Evolutionary conservation across 2,113 vertebrate species (phyloP).

Genomic region (Chlamydotis undulata): DNA sequence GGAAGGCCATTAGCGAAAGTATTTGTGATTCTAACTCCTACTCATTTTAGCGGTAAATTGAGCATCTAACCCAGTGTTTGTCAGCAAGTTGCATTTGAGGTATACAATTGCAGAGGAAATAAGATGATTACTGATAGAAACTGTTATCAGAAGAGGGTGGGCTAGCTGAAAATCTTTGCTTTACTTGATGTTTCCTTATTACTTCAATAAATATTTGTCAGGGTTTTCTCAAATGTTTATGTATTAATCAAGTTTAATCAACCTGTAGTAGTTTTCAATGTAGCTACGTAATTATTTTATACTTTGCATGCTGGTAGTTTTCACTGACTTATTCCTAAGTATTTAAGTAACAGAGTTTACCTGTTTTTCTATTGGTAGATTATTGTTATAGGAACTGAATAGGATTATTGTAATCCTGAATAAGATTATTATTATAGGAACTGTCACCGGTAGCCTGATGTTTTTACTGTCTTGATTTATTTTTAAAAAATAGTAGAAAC

Average conservation of each 20-base stretch:
- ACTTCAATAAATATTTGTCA: neutral
- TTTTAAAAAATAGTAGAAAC: neutral
- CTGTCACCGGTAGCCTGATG: neutral
- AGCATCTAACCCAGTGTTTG: neutral
- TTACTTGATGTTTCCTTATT: neutral
- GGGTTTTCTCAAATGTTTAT: neutral
- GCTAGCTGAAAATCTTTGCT: neutral
- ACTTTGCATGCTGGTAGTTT: neutral
- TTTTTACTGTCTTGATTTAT: neutral
- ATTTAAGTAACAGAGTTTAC: neutral
- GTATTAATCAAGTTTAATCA: neutral
- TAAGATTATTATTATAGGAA: neutral
- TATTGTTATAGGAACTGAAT: neutral
- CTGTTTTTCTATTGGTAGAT: neutral
- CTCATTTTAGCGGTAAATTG: neutral
- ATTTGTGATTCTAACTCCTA: neutral
- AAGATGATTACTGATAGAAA: neutral
- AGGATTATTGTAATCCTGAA: too few relatives aligned
- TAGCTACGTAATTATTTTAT: neutral
- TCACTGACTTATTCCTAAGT: neutral
- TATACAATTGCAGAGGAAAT: neutral
- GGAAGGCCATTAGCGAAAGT: neutral
- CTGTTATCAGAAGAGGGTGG: neutral
- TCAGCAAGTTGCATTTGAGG: neutral
- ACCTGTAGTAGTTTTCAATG: neutral